Percentiles rank a stretch among this genome's conserved stretches.
phyloP scores from a whole-genome alignment of 2,888 invertebrate species.

The Erebia epiphron region DNA sequence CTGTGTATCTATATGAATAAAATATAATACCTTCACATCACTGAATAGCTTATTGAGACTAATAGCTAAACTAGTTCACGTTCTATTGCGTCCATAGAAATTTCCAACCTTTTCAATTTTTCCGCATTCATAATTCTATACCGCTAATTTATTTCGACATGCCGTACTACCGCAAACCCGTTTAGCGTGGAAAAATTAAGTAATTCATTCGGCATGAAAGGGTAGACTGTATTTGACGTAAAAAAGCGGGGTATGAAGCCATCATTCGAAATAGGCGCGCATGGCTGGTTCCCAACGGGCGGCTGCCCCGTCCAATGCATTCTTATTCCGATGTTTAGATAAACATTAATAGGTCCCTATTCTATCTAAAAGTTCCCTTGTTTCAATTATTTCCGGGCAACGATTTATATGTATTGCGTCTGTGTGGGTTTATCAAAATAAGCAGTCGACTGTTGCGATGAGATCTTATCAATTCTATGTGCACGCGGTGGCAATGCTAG shows the following conservation, averaged over 20 bases:
- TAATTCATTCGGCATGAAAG: constrained; percentile 79
- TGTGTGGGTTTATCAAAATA: constrained; percentile 54
- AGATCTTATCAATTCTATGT: constrained; percentile 62
- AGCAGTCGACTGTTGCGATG: constrained; percentile 64
- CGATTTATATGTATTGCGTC: constrained; percentile 57
- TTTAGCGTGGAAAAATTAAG: constrained; percentile 76
- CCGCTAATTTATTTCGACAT: constrained; percentile 72
- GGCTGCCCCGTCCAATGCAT: constrained; percentile 61
- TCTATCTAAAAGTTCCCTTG: constrained; percentile 64
- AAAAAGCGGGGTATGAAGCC: constrained; percentile 71
- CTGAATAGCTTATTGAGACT: constrained; percentile 22
- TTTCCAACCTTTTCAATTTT: constrained; percentile 35
- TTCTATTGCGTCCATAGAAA: constrained; percentile 31
- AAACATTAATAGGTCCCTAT: constrained; percentile 72
- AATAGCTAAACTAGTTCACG: constrained; percentile 27
- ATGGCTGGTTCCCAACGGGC: constrained; percentile 65
- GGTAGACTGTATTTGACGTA: constrained; percentile 76
- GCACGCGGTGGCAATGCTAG: constrained; percentile 34
- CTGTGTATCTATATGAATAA: not conserved
- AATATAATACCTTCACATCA: not conserved
- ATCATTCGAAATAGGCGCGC: constrained; percentile 70
- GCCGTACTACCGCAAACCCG: constrained; percentile 58
- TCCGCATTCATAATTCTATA: constrained; percentile 37
- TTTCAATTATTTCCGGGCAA: constrained; percentile 77
- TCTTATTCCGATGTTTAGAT: constrained; percentile 78